Evolutionary conservation across 30 jellyfish, hydroid and myxozoan genomes (phyloP), one percentile per base, ranked within the genome.

Genomic region (Turritopsis rubra): DNA sequence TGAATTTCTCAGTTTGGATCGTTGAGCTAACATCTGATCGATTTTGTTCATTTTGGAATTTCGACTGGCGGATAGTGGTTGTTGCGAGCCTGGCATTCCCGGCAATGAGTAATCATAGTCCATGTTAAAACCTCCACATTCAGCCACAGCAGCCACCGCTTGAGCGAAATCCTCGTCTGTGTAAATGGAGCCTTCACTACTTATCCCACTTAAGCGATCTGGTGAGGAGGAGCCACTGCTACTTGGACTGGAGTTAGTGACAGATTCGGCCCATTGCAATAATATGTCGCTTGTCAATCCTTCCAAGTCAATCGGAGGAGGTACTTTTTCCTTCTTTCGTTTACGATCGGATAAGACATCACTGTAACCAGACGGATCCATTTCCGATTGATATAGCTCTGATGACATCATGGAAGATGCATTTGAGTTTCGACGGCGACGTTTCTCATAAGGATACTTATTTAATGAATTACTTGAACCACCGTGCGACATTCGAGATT

Each of bases 181-280:
- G 30, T 89, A 88, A 72, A 94, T 84, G 19, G 99, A 94, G 20
- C 99, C 99, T 30, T 88, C 96, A 77, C 99, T 94, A 54, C 99
- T 94, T 1, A 94, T 72, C 29, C 88, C 99, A 80, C 99, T 94
- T 65, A 89, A 60, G 20, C 99, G 87, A 66, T 96, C 88, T 17
- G 99, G 99, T 53, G 99, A 94, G 8, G 99, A 94, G 0, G 99
- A 94, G 8, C 99, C 99, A 76, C 99, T 94, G n/a, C 97, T 89
- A 71, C 99, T 94, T 28, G 99, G 99, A 28, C 97, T 89, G 60
- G 99, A 94, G 77, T 94, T 94, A 0, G 99, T 94, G 28, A 94
- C 99, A 8, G 96, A 88, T 66, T 94, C 99, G 5, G 99, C 99
- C 99, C 99, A 94, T 75, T 94, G 99, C 73, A 94, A 72, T 54